Evolutionary conservation across 2,113 vertebrate genomes (phyloP).

Genomic region (Asarcornis scutulata): DNA sequence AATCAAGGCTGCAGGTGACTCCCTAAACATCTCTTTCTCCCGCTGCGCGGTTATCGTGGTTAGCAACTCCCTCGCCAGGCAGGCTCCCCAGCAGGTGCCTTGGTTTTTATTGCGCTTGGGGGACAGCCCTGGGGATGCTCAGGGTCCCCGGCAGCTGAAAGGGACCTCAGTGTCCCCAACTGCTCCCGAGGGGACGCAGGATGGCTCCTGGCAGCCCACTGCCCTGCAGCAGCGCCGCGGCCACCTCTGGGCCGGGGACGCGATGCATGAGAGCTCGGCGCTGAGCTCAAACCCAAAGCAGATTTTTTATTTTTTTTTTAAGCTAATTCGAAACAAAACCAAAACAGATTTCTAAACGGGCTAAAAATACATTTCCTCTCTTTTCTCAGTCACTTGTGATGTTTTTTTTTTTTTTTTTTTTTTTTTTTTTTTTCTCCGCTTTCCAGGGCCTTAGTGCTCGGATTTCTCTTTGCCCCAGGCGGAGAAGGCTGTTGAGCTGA

Average conservation of each 20-base stretch:
- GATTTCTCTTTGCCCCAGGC: not conserved
- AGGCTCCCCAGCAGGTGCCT: slow-evolving; percentile 3
- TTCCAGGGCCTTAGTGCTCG: not conserved
- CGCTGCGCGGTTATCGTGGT: slow-evolving; percentile 7
- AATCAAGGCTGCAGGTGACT: slow-evolving; percentile 39
- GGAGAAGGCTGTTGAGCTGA: not conserved
- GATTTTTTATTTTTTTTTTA: not conserved
- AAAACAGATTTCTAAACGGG: not conserved
- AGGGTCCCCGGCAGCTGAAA: not conserved
- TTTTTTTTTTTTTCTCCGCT: not conserved
- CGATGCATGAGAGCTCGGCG: not conserved
- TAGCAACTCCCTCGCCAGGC: slow-evolving; percentile 33
- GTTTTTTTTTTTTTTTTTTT: not conserved
- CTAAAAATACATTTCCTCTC: not conserved
- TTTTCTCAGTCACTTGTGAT: not conserved
- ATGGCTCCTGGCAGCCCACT: no score
- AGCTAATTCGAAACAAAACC: not conserved
- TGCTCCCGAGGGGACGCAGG: no score
- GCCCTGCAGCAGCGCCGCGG: no score
- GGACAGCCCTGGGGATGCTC: not conserved
- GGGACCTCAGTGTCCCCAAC: no score
- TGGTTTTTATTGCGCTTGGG: not conserved
- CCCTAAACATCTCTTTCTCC: slow-evolving; percentile 6
- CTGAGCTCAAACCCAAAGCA: not conserved
- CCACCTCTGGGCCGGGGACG: not conserved